These are phyloP conservation scores for Leptatherina wallacei DNA, from an alignment of 2,797 vertebrate genomes.

Conservation along the genomic window DNA sequence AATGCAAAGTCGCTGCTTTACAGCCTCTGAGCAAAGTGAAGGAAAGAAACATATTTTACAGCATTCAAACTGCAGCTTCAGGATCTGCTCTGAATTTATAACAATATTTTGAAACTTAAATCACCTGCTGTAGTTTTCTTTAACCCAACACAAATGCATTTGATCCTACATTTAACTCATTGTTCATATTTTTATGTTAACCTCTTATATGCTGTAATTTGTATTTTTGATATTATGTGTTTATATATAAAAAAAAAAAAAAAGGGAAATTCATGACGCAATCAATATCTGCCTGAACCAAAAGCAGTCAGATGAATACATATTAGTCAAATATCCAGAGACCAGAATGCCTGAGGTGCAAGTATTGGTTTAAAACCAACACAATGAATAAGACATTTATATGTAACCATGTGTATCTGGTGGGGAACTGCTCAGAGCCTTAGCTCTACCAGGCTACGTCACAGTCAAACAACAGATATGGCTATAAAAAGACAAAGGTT, in stretches of 20 bases:
- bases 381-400: slow-evolving; percentile 14
- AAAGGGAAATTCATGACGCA: slow-evolving; percentile 1
- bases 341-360: neutral
- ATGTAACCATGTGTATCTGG: neutral
- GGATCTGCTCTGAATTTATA: no score
- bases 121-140: no score
- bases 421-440: slow-evolving; percentile 10
- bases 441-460: slow-evolving; percentile 18
- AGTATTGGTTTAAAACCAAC: slow-evolving; percentile 12
- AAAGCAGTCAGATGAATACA: neutral
- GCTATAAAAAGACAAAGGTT: neutral
- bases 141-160: no score
- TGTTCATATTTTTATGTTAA: no score
- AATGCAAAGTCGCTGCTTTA: no score
- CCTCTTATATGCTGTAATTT: no score
- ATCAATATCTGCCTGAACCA: slow-evolving; percentile 5
- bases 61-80: no score
- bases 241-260: neutral
- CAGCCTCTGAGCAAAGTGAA: no score
- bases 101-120: no score
- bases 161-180: no score
- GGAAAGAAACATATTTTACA: no score
- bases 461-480: neutral
- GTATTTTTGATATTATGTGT: no score
- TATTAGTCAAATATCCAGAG: neutral